These are phyloP conservation scores for Mesoclemmys tuberculata DNA, from an alignment of 2,113 vertebrate species.

Conservation along the genomic window DNA sequence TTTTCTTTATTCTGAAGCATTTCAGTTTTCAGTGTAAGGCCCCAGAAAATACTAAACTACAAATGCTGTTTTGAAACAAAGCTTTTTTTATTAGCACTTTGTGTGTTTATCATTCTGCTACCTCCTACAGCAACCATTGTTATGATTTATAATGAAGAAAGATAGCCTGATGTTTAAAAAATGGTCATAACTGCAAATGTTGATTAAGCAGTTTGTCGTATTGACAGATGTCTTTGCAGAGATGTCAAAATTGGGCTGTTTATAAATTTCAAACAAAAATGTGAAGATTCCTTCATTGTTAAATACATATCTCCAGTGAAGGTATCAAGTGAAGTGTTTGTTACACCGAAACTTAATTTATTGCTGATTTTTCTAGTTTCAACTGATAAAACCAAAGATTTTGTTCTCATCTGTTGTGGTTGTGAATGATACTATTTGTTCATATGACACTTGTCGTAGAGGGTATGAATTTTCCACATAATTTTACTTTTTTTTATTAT, in stretches of 20 bases:
- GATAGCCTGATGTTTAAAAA: slow-evolving; percentile 50
- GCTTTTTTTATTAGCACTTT: neutral
- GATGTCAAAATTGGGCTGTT: slow-evolving; percentile 46
- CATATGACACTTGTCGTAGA: neutral
- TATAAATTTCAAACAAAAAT: slow-evolving; percentile 23
- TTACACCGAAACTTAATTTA: neutral
- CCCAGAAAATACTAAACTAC: neutral
- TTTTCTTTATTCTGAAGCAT: neutral
- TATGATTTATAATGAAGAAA: slow-evolving; percentile 37
- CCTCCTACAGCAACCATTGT: neutral
- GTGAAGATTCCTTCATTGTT: neutral
- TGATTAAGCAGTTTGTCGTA: slow-evolving; percentile 37
- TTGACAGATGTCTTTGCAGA: slow-evolving; percentile 37
- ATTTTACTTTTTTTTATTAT: neutral
- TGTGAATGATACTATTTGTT: too few relatives aligned
- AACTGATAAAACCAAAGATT: neutral
- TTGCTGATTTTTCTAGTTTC: neutral
- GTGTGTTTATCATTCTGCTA: neutral
- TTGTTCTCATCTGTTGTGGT: neutral
- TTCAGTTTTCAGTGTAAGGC: neutral
- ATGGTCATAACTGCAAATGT: slow-evolving; percentile 29
- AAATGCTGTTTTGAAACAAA: slow-evolving; percentile 2
- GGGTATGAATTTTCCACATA: neutral
- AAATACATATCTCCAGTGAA: neutral
- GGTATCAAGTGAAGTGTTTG: neutral